These are phyloP conservation scores for Porphyrio hochstetteri DNA, from an alignment of 2,113 vertebrate genomes.

Conservation along the genomic window DNA sequence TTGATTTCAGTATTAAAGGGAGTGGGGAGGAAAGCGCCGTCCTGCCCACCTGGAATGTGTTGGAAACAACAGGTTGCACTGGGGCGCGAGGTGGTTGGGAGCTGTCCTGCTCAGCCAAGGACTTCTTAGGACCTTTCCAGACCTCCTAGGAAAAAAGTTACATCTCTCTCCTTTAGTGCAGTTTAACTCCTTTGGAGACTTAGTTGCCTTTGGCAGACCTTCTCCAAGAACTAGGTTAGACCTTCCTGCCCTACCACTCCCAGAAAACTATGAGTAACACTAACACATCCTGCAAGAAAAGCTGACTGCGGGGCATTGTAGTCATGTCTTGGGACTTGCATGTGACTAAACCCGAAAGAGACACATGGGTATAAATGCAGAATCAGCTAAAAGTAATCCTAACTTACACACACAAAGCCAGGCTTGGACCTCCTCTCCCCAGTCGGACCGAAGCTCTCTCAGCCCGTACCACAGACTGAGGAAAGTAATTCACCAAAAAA, in stretches of 20 bases:
- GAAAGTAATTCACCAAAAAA: not conserved
- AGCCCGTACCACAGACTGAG: not conserved
- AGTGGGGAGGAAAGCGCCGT: rapidly evolving
- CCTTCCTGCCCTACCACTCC: not conserved
- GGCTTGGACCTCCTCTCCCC: not conserved
- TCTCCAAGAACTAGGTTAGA: not conserved
- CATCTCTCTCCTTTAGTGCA: not conserved
- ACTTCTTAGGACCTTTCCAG: not conserved
- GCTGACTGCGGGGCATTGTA: not conserved
- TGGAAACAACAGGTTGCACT: not conserved
- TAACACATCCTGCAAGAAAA: not conserved
- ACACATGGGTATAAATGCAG: not conserved
- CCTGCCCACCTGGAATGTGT: not conserved
- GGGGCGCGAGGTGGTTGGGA: rapidly evolving
- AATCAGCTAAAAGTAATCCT: not conserved
- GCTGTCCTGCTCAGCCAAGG: not conserved
- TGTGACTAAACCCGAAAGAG: not conserved
- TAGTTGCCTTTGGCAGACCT: not conserved
- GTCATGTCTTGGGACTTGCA: not conserved
- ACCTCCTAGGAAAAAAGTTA: not conserved
- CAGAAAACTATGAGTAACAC: not conserved
- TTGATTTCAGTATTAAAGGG: not conserved
- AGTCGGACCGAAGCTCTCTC: rapidly evolving
- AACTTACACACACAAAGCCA: not conserved
- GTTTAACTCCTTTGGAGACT: not conserved